These are phyloP conservation scores for Catagonus wagneri DNA, from an alignment of 2,113 vertebrate genomes.

Conservation along the genomic window DNA sequence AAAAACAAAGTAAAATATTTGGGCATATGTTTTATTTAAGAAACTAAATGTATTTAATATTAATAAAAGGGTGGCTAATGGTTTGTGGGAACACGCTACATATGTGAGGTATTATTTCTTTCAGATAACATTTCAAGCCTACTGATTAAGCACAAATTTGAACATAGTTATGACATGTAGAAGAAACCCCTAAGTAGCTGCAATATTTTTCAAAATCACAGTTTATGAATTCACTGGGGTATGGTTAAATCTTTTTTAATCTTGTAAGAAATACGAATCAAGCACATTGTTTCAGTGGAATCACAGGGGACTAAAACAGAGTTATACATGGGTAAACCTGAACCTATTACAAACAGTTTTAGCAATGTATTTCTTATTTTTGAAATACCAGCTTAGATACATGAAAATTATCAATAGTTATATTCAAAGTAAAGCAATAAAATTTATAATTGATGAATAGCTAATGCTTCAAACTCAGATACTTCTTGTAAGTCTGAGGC, in stretches of 20 bases:
- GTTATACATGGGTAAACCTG: background rate
- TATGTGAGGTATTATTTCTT: background rate
- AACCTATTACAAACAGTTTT: background rate
- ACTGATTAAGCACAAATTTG: background rate
- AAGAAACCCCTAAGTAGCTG: background rate
- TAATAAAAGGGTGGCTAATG: background rate
- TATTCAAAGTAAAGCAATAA: background rate
- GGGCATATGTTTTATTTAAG: background rate
- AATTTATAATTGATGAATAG: background rate
- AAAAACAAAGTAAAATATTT: background rate
- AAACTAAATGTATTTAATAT: background rate
- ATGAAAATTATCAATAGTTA: background rate
- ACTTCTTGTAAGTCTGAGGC: background rate
- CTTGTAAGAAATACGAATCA: background rate
- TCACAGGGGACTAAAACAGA: background rate
- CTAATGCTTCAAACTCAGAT: background rate
- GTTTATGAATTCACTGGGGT: background rate
- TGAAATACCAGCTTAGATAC: conserved; percentile 17
- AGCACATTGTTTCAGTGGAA: background rate
- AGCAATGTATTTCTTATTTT: conserved; percentile 33
- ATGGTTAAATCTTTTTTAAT: background rate
- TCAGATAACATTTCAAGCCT: background rate
- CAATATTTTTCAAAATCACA: background rate
- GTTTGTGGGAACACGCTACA: background rate
- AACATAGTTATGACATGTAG: background rate